Evolutionary conservation across 2,113 vertebrate species (phyloP).

Genomic region (Austrofundulus limnaeus): DNA sequence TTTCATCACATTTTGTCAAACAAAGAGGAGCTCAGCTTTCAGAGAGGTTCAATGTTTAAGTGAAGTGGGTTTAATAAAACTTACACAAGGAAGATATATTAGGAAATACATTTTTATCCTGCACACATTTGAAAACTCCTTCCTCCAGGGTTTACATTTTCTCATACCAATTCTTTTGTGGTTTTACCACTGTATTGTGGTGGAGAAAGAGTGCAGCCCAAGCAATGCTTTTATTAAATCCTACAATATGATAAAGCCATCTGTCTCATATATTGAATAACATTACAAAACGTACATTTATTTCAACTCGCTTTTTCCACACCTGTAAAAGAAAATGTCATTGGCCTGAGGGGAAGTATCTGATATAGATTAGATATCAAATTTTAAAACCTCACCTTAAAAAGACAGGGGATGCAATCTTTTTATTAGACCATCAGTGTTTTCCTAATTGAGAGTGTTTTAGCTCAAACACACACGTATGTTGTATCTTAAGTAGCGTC

Average conservation of each 20-base stretch:
- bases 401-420: conserved; percentile 20
- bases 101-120: too few relatives aligned
- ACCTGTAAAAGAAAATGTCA: conserved; percentile 13
- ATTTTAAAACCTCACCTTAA: conserved; percentile 24
- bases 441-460: conserved; percentile 46
- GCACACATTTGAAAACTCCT: too few relatives aligned
- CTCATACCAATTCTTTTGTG: too few relatives aligned
- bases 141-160: too few relatives aligned
- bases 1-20: too few relatives aligned
- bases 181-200: background rate
- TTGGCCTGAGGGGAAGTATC: conserved; percentile 1
- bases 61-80: too few relatives aligned
- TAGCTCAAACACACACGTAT: conserved; percentile 12
- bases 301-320: conserved; percentile 1
- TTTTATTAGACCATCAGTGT: conserved; percentile 22
- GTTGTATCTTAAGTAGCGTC: conserved; percentile 43
- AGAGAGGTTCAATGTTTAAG: too few relatives aligned
- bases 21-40: too few relatives aligned
- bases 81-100: too few relatives aligned
- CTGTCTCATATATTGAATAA: background rate
- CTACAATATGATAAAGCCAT: background rate
- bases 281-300: background rate
- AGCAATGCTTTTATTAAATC: background rate
- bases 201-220: too few relatives aligned
- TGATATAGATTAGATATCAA: conserved; percentile 23